Base-by-base conservation (phyloP, 1,140 invertebrate genomes). In the Calephelis virginiensis region DNA sequence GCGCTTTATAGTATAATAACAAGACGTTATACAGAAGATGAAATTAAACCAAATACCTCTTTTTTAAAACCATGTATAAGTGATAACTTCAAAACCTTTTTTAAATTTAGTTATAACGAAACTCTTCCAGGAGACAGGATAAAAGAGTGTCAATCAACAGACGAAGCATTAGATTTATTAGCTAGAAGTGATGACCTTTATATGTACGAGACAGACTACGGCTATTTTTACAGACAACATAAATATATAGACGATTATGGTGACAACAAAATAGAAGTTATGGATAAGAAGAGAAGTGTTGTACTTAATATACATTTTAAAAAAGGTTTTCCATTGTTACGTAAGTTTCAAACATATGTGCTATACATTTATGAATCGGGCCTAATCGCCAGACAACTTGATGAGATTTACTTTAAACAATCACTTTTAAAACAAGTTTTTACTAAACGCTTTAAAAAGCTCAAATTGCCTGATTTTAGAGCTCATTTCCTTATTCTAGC, bases 381-480 rank as follows among this genome's bases (percentile, higher is more conserved):
- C 14, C 40, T 72, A 38, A 46, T 66, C 0, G 13, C 46, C 9
- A 69, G 46, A 45, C 63, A 70, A 10, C 10, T 14, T 1, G 12
- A 38, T 9, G 37, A 59, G n/a, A 68, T 74, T 40, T 64, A 61
- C 49, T 17, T 65, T 5, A 49, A 60, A 46, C 65, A 63, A 53
- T 40, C 66, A 40, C 64, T 61, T 49, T 62, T 49, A 62, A 63
- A 59, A 47, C 14, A 56, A 40, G 60, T 59, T 38, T 11, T 61
- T 40, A 47, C 50, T 56, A 13, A 62, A 11, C 12, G 48, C 53
- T 78, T 70, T 64, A 69, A 65, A 61, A 61, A 5, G 14, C 50
- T 75, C 40, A 48, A 46, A 14, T 50, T 77, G n/a, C 17, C 28
- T n/a, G 68, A 77, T 61, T 70, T 73, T 67, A 71, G 60, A 38